Conservation (phyloP, 2,797 vertebrate species). For the Carapus acus region DNA sequence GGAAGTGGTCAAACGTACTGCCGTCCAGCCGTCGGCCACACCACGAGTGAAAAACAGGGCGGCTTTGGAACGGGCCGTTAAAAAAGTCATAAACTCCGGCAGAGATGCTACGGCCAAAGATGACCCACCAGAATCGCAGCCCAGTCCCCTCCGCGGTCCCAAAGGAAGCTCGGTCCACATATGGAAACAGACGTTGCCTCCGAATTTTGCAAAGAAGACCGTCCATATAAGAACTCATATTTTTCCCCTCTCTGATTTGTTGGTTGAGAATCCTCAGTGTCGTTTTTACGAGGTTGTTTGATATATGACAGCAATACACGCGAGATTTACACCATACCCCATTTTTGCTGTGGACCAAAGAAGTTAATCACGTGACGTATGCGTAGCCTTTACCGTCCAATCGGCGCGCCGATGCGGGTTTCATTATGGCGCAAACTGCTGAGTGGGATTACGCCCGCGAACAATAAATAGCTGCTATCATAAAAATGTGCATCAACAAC, state of each 20-base stretch:
- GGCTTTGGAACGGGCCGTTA: slow-evolving; percentile 74
- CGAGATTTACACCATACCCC: slow-evolving; percentile 97
- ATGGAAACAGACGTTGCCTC: slow-evolving; percentile 82
- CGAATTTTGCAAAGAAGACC: slow-evolving; percentile 91
- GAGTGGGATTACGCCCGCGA: slow-evolving; percentile 53
- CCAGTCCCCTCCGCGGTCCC: slow-evolving; percentile 78
- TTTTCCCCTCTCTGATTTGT: slow-evolving; percentile 92
- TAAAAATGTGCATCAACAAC: slow-evolving; percentile 7
- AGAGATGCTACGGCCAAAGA: slow-evolving; percentile 46
- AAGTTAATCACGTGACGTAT: slow-evolving; percentile 80
- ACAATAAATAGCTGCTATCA: slow-evolving; percentile 26
- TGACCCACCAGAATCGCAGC: slow-evolving; percentile 76
- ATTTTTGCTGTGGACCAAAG: slow-evolving; percentile 88
- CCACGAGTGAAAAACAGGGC: slow-evolving; percentile 71
- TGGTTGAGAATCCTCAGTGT: slow-evolving; percentile 92
- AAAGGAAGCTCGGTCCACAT: slow-evolving; percentile 81
- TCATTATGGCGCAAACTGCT: slow-evolving; percentile 80
- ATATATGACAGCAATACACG: slow-evolving; percentile 98
- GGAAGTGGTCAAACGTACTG: slow-evolving; percentile 83
- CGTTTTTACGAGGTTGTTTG: slow-evolving; percentile 97
- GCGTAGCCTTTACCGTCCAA: slow-evolving; percentile 80
- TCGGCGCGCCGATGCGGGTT: slow-evolving; percentile 69
- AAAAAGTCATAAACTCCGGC: slow-evolving; percentile 84
- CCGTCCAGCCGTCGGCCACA: slow-evolving; percentile 77
- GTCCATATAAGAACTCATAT: slow-evolving; percentile 94